Evolutionary conservation across 2,113 vertebrate genomes (phyloP), one percentile per base, ranked within the genome.

Genomic region (Callocephalon fimbriatum): DNA sequence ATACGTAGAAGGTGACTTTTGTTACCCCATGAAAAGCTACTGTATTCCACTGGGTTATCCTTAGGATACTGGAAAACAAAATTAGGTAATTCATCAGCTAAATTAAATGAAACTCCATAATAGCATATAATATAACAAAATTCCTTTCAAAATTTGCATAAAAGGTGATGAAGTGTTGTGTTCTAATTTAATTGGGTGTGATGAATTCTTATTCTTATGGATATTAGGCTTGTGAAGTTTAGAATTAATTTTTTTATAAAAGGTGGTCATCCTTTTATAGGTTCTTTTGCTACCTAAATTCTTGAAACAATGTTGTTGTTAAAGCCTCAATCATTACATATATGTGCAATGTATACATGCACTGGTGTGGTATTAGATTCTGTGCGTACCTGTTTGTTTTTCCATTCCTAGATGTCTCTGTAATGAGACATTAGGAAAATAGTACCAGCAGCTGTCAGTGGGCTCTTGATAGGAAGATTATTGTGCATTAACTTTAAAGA

Each of bases 401-500:
- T 40, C 29, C 6, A 15, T 89, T 91, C 73, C 75, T 78, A 20
- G 42, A 22, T 88, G 44, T 66, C 68, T 76, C 4, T 86, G 76
- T 61, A 67, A 74, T 76, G 61, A 67, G 88, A 59, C 71, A 58
- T n/a, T 84, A 35, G 35, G 67, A 83, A 65, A 59, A 18, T 56
- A 70, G 90, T 79, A 68, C 32, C 78, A 65, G 80, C 44, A 70
- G 68, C 68, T 37, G 32, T 85, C 93, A 72, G 53, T 84, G 86
- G 68, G n/a, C 37, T 90, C 50, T 63, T 76, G 61, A 47, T 92
- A 65, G 90, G 86, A 74, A 76, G 90, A 86, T 95, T 94, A 83
- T 88, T 78, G 32, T 54, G 70, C 50, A 63, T 96, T 95, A 96
- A 85, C 72, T 90, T 96, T 63, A 93, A 94, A 94, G 86, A 88